Evolutionary conservation across 2,888 invertebrate genomes (phyloP).

Genomic region (Anaspis maculata): DNA sequence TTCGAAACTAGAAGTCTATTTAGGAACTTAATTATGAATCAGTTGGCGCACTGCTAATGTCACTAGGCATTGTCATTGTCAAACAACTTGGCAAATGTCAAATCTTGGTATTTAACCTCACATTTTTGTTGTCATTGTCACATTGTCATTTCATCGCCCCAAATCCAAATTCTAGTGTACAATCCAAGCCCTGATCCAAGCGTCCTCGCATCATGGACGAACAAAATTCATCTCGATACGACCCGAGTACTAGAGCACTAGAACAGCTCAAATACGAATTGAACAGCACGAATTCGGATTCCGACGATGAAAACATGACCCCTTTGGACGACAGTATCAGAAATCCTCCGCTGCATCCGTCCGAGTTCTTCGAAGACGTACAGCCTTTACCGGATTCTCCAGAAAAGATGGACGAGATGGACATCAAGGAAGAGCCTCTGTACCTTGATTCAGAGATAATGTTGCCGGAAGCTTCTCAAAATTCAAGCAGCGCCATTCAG

Average conservation of each 20-base stretch:
- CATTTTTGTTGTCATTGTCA: too few relatives aligned
- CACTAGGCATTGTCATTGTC: too few relatives aligned
- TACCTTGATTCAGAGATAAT: constrained; percentile 34
- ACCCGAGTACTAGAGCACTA: constrained; percentile 18
- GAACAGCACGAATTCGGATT: constrained; percentile 34
- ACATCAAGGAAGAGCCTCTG: constrained; percentile 20
- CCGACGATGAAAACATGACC: constrained; percentile 33
- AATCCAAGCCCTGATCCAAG: too few relatives aligned
- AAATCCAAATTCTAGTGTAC: too few relatives aligned
- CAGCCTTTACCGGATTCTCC: neutral
- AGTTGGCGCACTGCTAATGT: too few relatives aligned
- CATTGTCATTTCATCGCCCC: too few relatives aligned
- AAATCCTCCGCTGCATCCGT: neutral
- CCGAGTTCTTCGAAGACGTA: neutral
- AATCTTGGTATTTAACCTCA: too few relatives aligned
- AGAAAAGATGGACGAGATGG: neutral
- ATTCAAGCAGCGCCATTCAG: constrained; percentile 8
- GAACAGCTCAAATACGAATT: constrained; percentile 32
- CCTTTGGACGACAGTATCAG: constrained; percentile 29
- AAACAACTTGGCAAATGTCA: too few relatives aligned
- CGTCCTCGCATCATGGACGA: too few relatives aligned
- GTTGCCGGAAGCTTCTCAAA: constrained; percentile 34
- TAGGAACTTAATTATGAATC: too few relatives aligned
- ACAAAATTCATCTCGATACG: too few relatives aligned
- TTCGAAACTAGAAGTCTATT: too few relatives aligned